Percentiles rank a stretch among this genome's conserved stretches.
Evolutionary conservation across 2,113 vertebrate genomes (phyloP).

Genomic region (Willisornis vidua): DNA sequence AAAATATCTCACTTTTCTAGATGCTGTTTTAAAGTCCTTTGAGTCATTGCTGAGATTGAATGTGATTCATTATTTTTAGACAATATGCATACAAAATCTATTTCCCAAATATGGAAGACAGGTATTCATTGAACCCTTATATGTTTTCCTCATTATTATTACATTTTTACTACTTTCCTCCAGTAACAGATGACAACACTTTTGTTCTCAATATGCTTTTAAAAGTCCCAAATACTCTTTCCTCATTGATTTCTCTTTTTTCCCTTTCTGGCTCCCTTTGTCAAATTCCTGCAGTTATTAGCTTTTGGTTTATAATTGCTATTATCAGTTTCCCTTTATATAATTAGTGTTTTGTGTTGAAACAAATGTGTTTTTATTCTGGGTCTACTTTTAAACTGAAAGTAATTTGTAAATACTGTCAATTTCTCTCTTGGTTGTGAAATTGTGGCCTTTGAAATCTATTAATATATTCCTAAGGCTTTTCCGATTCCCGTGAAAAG

Average conservation of each 20-base stretch:
- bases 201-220: conserved; percentile 43
- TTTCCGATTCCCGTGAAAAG: neutral
- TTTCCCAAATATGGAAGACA: conserved; percentile 44
- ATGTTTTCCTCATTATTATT: conserved; percentile 28
- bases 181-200: conserved; percentile 43
- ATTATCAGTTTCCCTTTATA: conserved; percentile 48
- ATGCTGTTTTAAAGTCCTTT: conserved; percentile 23
- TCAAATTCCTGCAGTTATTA: conserved; percentile 21
- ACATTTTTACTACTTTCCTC: conserved; percentile 1
- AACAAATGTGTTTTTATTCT: conserved; percentile 45
- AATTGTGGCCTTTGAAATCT: conserved; percentile 48
- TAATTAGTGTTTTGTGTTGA: conserved; percentile 45
- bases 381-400: conserved; percentile 13
- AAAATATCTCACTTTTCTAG: neutral
- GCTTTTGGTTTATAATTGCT: conserved; percentile 42
- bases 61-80: conserved; percentile 25
- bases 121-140: conserved; percentile 14
- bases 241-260: neutral
- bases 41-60: conserved; percentile 8
- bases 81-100: neutral
- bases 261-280: neutral
- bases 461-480: neutral
- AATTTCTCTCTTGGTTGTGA: neutral
- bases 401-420: conserved; percentile 20
- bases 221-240: conserved; percentile 22